Conservation (phyloP, 2,113 vertebrate species). For the Plecotus auritus region DNA sequence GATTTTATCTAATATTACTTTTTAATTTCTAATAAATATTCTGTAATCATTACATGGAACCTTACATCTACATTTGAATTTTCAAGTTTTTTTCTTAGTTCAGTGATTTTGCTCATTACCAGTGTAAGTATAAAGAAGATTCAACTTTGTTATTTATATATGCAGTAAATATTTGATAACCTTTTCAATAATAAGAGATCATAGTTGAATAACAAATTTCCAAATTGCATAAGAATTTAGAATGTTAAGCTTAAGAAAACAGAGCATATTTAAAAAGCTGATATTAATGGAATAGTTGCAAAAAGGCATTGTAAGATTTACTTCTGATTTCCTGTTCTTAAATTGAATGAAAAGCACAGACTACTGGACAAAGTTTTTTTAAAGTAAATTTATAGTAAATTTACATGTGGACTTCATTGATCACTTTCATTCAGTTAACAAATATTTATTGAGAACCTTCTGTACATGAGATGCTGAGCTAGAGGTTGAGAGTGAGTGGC, state of each 20-base stretch:
- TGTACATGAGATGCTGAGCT: not conserved
- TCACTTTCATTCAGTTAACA: not conserved
- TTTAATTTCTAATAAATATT: conserved; percentile 42
- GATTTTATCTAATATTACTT: conserved; percentile 10
- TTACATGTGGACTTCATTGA: not conserved
- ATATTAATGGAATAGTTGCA: not conserved
- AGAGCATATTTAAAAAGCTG: not conserved
- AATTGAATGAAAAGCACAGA: not conserved
- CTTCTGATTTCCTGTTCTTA: not conserved
- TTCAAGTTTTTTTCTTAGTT: not conserved
- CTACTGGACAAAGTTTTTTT: not conserved
- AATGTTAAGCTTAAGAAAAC: not conserved
- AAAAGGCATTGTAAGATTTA: not conserved
- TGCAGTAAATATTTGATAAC: conserved; percentile 27
- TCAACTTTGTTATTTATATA: conserved; percentile 22
- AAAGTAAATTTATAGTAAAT: not conserved
- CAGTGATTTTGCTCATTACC: not conserved
- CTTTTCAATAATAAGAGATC: conserved; percentile 33
- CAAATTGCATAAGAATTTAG: not conserved
- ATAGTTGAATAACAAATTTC: conserved; percentile 33
- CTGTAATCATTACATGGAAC: not conserved
- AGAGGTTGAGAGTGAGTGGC: not conserved
- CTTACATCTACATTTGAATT: not conserved
- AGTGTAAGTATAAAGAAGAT: not conserved
- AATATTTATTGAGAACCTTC: not conserved